These are phyloP conservation scores for Acleris holmiana DNA, from an alignment of 2,888 invertebrate species.

Conservation along the genomic window DNA sequence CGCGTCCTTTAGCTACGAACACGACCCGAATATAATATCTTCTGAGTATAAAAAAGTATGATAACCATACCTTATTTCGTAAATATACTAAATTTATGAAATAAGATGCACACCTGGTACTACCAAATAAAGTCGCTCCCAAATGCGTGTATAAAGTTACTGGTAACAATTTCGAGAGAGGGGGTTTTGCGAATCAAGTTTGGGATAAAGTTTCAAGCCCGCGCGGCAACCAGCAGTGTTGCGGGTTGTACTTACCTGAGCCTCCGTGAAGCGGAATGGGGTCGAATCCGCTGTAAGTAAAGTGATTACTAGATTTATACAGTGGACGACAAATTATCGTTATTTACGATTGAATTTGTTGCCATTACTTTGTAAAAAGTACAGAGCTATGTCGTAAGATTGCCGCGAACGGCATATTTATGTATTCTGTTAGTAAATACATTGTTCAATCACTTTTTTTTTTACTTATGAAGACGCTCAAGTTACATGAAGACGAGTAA, in stretches of 20 bases:
- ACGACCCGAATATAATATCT: conserved; percentile 30
- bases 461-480: no score
- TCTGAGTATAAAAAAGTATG: no score
- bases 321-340: background rate
- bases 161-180: conserved; percentile 20
- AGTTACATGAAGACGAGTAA: no score
- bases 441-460: no score
- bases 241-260: conserved; percentile 20
- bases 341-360: no score
- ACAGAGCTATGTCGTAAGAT: no score
- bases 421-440: no score
- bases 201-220: conserved; percentile 11
- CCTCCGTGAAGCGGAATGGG: conserved; percentile 1
- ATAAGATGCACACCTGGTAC: conserved; percentile 35
- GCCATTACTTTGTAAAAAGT: no score
- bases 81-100: conserved; percentile 3
- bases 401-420: no score
- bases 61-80: background rate
- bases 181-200: conserved; percentile 14
- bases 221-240: conserved; percentile 7
- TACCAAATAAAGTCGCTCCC: conserved; percentile 17
- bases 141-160: conserved; percentile 27
- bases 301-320: background rate
- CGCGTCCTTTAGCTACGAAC: conserved; percentile 15
- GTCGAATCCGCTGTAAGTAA: background rate